Percentiles rank a stretch among this genome's conserved stretches.
Conservation (phyloP, 1,140 invertebrate species). For the Lerema accius region DNA sequence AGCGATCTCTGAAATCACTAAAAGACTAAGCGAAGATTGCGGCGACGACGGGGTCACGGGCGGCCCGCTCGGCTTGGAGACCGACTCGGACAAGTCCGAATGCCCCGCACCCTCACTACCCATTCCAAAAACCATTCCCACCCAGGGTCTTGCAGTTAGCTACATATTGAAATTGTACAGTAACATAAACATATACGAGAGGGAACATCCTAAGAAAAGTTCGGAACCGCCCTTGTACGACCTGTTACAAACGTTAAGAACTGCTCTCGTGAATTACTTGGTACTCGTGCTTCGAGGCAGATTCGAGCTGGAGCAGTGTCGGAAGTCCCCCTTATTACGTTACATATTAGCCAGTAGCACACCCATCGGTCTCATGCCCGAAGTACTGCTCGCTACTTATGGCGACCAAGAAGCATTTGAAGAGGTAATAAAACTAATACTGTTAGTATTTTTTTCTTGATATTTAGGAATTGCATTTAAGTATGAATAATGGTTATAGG, state of each 20-base stretch:
- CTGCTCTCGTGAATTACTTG: constrained; percentile 73
- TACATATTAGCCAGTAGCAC: constrained; percentile 72
- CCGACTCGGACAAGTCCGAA: constrained; percentile 60
- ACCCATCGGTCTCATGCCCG: constrained; percentile 72
- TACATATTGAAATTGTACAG: constrained; percentile 87
- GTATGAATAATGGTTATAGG: no score
- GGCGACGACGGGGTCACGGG: constrained; percentile 63
- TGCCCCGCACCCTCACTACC: constrained; percentile 68
- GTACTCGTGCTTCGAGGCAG: constrained; percentile 71
- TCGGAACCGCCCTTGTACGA: constrained; percentile 83
- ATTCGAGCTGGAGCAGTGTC: constrained; percentile 65
- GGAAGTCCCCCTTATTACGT: constrained; percentile 70
- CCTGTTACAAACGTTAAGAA: constrained; percentile 68
- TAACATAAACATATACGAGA: constrained; percentile 87
- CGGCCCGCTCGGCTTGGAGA: constrained; percentile 59
- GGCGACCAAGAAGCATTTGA: constrained; percentile 71
- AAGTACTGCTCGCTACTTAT: constrained; percentile 72
- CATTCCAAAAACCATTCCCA: constrained; percentile 63
- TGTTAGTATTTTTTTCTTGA: not conserved
- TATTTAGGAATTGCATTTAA: no score
- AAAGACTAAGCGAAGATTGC: constrained; percentile 67
- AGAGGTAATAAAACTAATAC: constrained; percentile 53
- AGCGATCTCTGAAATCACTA: constrained; percentile 76
- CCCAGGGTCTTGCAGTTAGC: constrained; percentile 80
- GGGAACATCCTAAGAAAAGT: constrained; percentile 88